These are phyloP conservation scores for Abramis brama DNA, from an alignment of 2,113 vertebrate species.

Conservation along the genomic window DNA sequence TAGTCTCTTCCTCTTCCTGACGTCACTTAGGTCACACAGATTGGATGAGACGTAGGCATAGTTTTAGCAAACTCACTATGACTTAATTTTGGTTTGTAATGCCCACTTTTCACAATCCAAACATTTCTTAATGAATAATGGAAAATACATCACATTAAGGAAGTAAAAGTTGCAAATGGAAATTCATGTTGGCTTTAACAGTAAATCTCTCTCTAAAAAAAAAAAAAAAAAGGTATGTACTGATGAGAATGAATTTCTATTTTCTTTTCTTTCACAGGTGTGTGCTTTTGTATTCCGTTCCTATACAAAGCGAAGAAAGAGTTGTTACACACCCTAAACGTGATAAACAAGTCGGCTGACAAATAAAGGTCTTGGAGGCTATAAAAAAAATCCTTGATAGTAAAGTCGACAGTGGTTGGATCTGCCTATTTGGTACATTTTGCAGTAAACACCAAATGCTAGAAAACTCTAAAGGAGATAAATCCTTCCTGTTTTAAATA, in stretches of 20 bases:
- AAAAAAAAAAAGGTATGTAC: neutral
- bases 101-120: neutral
- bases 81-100: neutral
- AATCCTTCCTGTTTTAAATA: neutral
- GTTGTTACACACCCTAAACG: neutral
- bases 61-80: neutral
- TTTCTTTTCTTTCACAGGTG: neutral
- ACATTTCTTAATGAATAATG: neutral
- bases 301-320: neutral
- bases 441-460: neutral
- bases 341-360: neutral
- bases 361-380: neutral
- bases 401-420: neutral
- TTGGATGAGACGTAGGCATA: neutral
- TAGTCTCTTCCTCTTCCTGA: neutral
- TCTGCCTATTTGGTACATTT: neutral
- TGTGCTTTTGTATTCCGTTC: neutral
- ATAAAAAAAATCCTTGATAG: neutral
- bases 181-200: neutral
- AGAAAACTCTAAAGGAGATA: neutral
- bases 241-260: neutral
- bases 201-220: too few relatives aligned
- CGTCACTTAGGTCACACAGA: neutral
- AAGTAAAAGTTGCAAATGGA: neutral
- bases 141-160: neutral